phyloP scores from a whole-genome alignment of 2,888 invertebrate genomes.

The Frankliniella intonsa region DNA sequence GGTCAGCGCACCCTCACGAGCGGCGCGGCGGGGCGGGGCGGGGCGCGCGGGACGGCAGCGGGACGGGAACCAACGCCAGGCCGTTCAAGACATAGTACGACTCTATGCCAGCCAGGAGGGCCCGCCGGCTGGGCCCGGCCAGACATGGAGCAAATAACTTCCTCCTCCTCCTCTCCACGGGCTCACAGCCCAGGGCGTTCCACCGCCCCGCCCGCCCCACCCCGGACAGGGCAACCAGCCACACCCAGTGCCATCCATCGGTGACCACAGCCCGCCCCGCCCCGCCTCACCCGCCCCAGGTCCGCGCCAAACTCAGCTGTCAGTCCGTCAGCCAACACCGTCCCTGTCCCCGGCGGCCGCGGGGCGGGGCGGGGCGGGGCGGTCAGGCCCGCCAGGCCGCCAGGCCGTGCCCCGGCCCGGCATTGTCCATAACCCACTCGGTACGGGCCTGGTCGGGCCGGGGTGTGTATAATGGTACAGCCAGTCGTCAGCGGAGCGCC shows the following conservation, averaged over 20 bases:
- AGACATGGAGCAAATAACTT: too few relatives aligned
- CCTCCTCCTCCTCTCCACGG: too few relatives aligned
- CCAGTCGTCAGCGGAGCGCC: neutral
- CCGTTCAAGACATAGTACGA: too few relatives aligned
- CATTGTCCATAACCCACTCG: conserved; percentile 14
- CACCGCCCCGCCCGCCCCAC: too few relatives aligned
- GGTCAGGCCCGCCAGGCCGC: too few relatives aligned
- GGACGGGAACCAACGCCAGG: neutral
- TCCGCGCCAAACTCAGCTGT: neutral
- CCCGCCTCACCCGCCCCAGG: neutral
- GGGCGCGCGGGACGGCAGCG: neutral
- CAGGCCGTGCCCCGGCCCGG: neutral
- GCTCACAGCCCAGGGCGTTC: too few relatives aligned
- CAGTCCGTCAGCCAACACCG: too few relatives aligned
- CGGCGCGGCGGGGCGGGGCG: neutral
- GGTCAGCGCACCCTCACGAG: conserved; percentile 10
- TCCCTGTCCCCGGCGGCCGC: too few relatives aligned
- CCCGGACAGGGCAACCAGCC: neutral
- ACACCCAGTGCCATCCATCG: neutral
- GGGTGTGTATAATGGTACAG: neutral
- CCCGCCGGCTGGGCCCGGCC: too few relatives aligned
- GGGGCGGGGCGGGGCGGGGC: too few relatives aligned
- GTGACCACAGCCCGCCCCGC: neutral
- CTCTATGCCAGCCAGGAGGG: too few relatives aligned
- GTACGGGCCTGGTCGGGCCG: neutral